Conservation (phyloP, 53 echinoderm and acorn worm species). For the Arbacia lixula region DNA sequence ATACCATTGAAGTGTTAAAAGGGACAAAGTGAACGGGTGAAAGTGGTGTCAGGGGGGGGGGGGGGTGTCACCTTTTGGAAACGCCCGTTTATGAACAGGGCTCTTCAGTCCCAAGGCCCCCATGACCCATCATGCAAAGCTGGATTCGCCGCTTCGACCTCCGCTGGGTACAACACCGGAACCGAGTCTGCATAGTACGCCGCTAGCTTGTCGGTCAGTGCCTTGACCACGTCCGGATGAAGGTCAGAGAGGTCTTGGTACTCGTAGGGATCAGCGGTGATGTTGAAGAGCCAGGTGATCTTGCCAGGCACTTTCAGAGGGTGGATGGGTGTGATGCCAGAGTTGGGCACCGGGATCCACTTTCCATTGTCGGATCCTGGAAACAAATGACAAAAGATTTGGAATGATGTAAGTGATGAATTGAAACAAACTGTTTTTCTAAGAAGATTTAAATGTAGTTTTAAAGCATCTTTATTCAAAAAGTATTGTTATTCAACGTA, state of each 20-base stretch:
- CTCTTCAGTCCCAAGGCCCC: constrained; percentile 56
- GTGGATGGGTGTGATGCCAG: constrained; percentile 4
- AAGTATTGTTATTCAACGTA: no score
- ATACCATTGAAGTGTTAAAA: no score
- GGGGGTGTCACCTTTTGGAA: no score
- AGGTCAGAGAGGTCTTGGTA: constrained; percentile 51
- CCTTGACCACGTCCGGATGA: constrained; percentile 53
- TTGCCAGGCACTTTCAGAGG: constrained; percentile 43
- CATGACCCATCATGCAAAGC: constrained; percentile 52
- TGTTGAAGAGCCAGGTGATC: constrained; percentile 64
- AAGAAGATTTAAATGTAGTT: no score
- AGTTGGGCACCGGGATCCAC: constrained; percentile 38
- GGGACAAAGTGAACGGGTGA: no score
- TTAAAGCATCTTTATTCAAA: no score
- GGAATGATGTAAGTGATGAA: no score
- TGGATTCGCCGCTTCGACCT: constrained; percentile 42
- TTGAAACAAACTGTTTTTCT: no score
- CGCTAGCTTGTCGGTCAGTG: constrained; percentile 40
- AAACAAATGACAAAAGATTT: background rate
- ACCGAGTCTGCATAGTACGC: constrained; percentile 58
- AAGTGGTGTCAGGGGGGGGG: no score
- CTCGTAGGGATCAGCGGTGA: constrained; percentile 63
- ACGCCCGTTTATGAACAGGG: no score
- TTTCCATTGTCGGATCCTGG: constrained; percentile 57
- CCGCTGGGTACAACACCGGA: constrained; percentile 49